Conservation (phyloP, 2,113 vertebrate species). For the Nothoprocta perdicaria region DNA sequence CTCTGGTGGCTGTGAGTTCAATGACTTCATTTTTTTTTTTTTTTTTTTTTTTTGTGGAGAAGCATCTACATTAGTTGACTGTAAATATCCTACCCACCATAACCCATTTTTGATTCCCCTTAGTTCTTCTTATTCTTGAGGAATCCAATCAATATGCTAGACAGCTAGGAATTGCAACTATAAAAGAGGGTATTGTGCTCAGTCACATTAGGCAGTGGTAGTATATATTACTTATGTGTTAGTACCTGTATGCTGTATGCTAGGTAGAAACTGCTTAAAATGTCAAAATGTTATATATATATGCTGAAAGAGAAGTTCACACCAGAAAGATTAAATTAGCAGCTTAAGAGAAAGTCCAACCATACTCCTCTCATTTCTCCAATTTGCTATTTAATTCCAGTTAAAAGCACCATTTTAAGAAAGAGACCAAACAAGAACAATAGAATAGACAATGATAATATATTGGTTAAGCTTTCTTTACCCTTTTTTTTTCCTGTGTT, state of each 20-base stretch:
- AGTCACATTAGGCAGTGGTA: not conserved
- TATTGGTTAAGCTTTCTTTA: no score
- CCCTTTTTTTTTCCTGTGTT: not conserved
- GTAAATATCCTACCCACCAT: not conserved
- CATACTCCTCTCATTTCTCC: not conserved
- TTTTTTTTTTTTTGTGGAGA: not conserved
- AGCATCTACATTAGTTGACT: not conserved
- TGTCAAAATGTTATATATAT: not conserved
- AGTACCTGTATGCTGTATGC: not conserved
- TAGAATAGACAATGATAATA: not conserved
- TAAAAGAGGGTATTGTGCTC: not conserved
- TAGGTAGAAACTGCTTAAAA: not conserved
- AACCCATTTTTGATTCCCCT: not conserved
- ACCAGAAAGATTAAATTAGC: accelerated
- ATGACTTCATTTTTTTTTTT: not conserved
- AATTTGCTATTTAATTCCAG: not conserved
- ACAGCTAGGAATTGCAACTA: not conserved
- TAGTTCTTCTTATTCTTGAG: not conserved
- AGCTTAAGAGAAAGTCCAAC: accelerated
- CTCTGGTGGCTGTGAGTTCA: not conserved
- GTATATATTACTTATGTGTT: not conserved
- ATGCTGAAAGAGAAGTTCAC: not conserved
- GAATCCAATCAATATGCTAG: not conserved
- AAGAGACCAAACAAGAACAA: not conserved
- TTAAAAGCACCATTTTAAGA: not conserved